Evolutionary conservation across 2,888 invertebrate genomes (phyloP), one percentile per base, ranked within the genome.

Genomic region (Drosophila cognata): DNA sequence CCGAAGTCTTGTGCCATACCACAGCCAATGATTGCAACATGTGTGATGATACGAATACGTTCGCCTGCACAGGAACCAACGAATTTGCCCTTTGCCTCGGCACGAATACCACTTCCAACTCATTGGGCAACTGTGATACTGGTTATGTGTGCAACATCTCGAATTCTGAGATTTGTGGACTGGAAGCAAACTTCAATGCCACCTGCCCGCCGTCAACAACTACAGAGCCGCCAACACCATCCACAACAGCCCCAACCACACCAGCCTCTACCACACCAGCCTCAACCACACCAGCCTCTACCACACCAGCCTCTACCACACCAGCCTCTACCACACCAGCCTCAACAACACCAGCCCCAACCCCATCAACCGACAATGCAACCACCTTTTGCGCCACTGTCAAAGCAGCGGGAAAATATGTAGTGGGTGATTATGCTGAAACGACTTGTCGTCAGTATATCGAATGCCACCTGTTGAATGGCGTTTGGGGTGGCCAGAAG

Each of bases 31-130:
- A 80, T 7, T 92, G 91, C 70, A 83, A 91, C 71, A 83, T 56
- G 63, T 92, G 91, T 56, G 87, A 91, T 58, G 41, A 58, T 0
- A 84, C 50, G 25, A 36, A 59, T 1, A 85, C 84, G 0, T 92
- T 92, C 50, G 91, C 91, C 61, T 92, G 91, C 67, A 92, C 90
- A 4, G 82, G 87, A 6, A 67, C 77, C 16, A 71, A 50, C 38
- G 86, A 76, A 11, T 92, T 88, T 50, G 84, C 91, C 0, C 77
- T 92, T 18, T 92, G 91, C 55, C 72, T 91, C 60, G 91, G 92
- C 35, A 78, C 79, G 7, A 52, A 51, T 10, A 67, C 63, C 31
- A 79, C 82, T 0, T 82, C 83, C 6, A 38, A 64, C 13, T 79
- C 88, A 6, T 43, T 25, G 10, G 88, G 86, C 28, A 80, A 48